Percentiles rank a stretch among this genome's conserved stretches.
phyloP scores from a whole-genome alignment of 2,888 invertebrate species.

The Volucella bombylans region DNA sequence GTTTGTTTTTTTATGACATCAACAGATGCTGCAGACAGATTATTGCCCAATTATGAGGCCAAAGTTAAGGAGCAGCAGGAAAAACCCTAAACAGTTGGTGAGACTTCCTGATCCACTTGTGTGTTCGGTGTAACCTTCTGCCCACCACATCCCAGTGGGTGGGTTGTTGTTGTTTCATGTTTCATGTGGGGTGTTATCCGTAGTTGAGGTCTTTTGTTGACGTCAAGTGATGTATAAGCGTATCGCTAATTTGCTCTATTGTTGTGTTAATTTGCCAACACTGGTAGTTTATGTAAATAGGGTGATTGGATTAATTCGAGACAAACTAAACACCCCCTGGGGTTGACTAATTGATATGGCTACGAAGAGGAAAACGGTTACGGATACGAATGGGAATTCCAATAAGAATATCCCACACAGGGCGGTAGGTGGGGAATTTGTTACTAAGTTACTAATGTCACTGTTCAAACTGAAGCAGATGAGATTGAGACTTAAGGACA shows the following conservation, averaged over 20 bases:
- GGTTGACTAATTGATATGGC: conserved; percentile 33
- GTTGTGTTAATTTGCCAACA: conserved; percentile 51
- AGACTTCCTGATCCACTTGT: conserved; percentile 31
- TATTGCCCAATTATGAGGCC: conserved; percentile 82
- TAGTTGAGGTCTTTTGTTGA: conserved; percentile 67
- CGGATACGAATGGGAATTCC: too few relatives aligned
- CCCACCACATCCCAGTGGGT: background rate
- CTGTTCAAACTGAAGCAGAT: too few relatives aligned
- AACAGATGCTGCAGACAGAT: conserved; percentile 82
- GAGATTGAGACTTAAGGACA: too few relatives aligned
- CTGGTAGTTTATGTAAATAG: conserved; percentile 42
- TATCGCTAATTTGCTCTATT: conserved; percentile 68
- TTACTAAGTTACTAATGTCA: too few relatives aligned
- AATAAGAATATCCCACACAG: too few relatives aligned
- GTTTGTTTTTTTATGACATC: conserved; percentile 79
- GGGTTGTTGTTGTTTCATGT: conserved; percentile 40
- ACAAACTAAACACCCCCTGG: background rate
- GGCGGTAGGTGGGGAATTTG: too few relatives aligned
- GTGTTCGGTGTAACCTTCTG: conserved; percentile 36
- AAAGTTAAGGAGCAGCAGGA: conserved; percentile 60
- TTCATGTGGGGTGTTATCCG: conserved; percentile 56
- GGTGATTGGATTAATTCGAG: conserved; percentile 48
- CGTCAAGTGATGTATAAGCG: conserved; percentile 68
- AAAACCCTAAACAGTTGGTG: conserved; percentile 31
- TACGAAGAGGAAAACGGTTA: background rate